phyloP scores from a whole-genome alignment of 2,888 invertebrate species.

The Stenodema calcarata region DNA sequence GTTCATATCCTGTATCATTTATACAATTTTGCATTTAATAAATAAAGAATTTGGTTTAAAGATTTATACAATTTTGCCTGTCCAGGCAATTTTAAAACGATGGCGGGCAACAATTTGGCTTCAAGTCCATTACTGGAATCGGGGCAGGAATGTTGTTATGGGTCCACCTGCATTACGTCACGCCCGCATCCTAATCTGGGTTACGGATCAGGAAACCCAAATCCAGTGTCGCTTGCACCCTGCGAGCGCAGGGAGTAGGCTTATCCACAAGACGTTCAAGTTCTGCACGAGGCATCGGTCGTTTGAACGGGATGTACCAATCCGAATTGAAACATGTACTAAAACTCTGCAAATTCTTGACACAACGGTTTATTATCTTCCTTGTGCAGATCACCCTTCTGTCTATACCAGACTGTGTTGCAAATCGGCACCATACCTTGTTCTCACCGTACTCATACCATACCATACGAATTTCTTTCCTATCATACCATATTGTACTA shows the following conservation, averaged over 20 bases:
- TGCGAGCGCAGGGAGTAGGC: neutral
- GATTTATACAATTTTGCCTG: too few relatives aligned
- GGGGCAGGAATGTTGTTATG: conserved; percentile 29
- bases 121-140: neutral
- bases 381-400: too few relatives aligned
- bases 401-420: too few relatives aligned
- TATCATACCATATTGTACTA: too few relatives aligned
- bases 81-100: neutral
- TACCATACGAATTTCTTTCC: too few relatives aligned
- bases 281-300: neutral
- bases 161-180: conserved; percentile 18
- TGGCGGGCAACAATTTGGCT: neutral
- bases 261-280: neutral
- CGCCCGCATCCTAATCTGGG: neutral
- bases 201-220: neutral
- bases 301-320: neutral
- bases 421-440: too few relatives aligned
- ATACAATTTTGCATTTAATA: too few relatives aligned
- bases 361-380: too few relatives aligned
- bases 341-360: too few relatives aligned
- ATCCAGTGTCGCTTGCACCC: neutral
- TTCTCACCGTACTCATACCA: too few relatives aligned
- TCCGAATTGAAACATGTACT: neutral
- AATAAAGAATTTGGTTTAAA: too few relatives aligned
- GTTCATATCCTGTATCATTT: too few relatives aligned